phyloP scores from a whole-genome alignment of 2,888 invertebrate genomes.

The Achlya flavicornis region DNA sequence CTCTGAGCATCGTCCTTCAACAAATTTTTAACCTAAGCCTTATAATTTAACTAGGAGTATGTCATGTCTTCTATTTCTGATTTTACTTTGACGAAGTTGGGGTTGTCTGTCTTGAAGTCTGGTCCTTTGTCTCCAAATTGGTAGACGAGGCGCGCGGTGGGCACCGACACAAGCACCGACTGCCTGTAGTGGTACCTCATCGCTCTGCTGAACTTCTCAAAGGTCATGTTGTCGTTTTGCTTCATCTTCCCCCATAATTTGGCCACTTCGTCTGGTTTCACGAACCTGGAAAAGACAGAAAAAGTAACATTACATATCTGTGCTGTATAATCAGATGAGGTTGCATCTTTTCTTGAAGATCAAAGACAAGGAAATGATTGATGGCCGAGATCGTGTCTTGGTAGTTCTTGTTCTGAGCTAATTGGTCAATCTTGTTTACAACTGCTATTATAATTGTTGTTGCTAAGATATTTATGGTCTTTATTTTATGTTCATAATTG shows the following conservation, averaged over 20 bases:
- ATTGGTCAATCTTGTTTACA: conserved; percentile 7
- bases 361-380: not conserved
- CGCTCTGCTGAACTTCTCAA: conserved; percentile 95
- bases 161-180: conserved; percentile 88
- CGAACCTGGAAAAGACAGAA: conserved; percentile 85
- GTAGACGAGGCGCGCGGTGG: conserved; percentile 90
- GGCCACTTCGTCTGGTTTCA: conserved; percentile 93
- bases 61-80: conserved; percentile 62
- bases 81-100: conserved; percentile 77
- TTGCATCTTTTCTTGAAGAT: not conserved
- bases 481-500: not conserved
- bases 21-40: conserved; percentile 34
- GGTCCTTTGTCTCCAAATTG: conserved; percentile 92
- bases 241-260: conserved; percentile 94
- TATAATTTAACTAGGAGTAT: conserved; percentile 61
- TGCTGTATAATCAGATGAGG: not conserved
- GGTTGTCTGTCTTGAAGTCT: conserved; percentile 88
- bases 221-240: conserved; percentile 95
- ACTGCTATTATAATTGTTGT: not conserved
- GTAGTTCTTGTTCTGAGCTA: not conserved
- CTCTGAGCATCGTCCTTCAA: conserved; percentile 35
- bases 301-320: not conserved
- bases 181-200: conserved; percentile 94
- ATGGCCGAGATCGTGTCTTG: not conserved
- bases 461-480: not conserved